Evolutionary conservation across 2,113 vertebrate species (phyloP).

Genomic region (Amia ocellicauda): DNA sequence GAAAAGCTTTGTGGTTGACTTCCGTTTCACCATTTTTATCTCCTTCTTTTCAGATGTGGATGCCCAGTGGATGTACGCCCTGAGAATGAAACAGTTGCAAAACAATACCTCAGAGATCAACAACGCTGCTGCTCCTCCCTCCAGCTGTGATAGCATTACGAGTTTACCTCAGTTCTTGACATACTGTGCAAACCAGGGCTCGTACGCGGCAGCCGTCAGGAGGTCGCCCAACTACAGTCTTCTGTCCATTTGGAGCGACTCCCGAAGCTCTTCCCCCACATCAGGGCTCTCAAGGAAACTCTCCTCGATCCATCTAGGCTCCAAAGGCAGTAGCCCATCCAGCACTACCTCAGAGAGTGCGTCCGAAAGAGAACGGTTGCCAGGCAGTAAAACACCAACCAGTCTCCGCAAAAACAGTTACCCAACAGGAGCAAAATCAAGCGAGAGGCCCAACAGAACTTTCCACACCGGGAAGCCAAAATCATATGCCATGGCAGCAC

Average conservation of each 20-base stretch:
- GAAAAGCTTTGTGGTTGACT: not conserved
- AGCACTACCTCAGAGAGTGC: constrained; percentile 82
- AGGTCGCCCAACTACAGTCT: constrained; percentile 64
- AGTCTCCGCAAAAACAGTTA: constrained; percentile 48
- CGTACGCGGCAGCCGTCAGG: constrained; percentile 84
- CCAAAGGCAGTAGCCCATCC: constrained; percentile 87
- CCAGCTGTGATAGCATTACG: constrained; percentile 67
- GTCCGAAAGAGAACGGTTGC: constrained; percentile 70
- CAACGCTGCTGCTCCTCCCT: constrained; percentile 27
- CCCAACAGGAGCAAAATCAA: constrained; percentile 44
- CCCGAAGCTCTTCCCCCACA: constrained; percentile 81
- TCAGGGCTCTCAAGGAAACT: constrained; percentile 71
- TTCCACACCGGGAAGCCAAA: constrained; percentile 57
- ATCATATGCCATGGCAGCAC: constrained; percentile 36
- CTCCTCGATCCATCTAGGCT: constrained; percentile 78
- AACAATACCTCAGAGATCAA: constrained; percentile 58
- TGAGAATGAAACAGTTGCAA: constrained; percentile 72
- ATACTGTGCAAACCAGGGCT: constrained; percentile 70
- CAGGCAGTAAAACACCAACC: constrained; percentile 42
- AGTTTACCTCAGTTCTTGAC: constrained; percentile 75
- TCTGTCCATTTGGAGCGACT: constrained; percentile 63
- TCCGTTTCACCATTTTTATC: not conserved
- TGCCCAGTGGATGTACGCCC: constrained; percentile 76
- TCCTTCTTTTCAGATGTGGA: constrained; percentile 56
- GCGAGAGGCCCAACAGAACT: constrained; percentile 44